Base-by-base conservation (phyloP, 1,140 invertebrate genomes). In the Drosophila varians region DNA sequence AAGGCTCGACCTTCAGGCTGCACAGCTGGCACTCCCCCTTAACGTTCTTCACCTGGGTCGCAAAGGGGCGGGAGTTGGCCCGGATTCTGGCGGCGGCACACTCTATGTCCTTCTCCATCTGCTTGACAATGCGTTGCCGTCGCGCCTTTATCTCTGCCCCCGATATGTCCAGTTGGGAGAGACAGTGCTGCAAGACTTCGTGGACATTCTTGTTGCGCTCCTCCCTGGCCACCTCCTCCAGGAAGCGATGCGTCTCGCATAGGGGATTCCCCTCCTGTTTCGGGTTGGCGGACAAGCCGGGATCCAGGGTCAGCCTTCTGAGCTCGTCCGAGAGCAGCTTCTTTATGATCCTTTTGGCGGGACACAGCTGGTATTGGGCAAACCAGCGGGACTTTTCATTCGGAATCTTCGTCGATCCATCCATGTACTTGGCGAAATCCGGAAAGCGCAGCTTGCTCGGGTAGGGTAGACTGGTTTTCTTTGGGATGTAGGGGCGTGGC, bases 91-190 rank as follows among this genome's bases (percentile, higher is more conserved):
- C 11, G 0, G 74, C 53, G 8, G 65, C 75, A 0, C n/a, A 9
- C 2, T 69, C 9, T 4, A 76, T 47, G 5, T 79, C 72, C 0
- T n/a, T 16, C 52, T 86, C 80, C 42, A 84, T 28, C n/a, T 68
- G 45, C 0, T 60, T 16, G 0, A 61, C 3, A 1, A 86, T 71
- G 0, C 38, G 23, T 3, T 52, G 16, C 0, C 40, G 42, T 1
- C 66, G 42, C 0, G 14, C 25, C 21, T 25, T 51, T 1, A 34
- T 4, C 28, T 54, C 12, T 1, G 4, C 5, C n/a, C 26, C 40
- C 2, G 19, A 3, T 5, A 49, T 11, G 43, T 62, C 43, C 8
- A 73, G 1, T 1, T 26, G 16, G 6, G 56, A n/a, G 5, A 72
- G 11, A 36, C 48, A 62, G 3, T 11, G 42, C 11, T 38, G 31